phyloP scores from a whole-genome alignment of 2,797 vertebrate genomes.

The Calcarius lapponicus region DNA sequence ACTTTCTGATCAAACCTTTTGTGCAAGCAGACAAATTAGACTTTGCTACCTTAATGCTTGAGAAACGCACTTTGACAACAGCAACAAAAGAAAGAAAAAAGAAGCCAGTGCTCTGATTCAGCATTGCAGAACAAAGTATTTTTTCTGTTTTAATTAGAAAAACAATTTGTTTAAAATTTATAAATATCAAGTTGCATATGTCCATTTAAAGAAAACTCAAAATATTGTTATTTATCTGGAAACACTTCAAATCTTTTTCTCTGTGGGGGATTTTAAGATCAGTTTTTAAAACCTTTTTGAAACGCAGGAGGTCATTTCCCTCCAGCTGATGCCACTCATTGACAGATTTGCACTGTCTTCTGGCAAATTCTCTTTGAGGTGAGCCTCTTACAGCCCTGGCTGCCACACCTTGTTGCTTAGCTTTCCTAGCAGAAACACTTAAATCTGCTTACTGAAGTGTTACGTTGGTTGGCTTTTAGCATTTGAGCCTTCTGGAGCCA shows the following conservation, averaged over 20 bases:
- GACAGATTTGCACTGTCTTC: neutral
- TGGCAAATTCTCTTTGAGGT: neutral
- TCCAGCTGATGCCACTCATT: neutral
- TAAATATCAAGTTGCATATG: neutral
- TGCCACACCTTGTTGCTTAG: neutral
- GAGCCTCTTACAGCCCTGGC: neutral
- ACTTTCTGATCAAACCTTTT: neutral
- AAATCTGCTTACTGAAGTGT: rapidly evolving
- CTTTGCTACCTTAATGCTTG: neutral
- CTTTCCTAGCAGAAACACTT: neutral
- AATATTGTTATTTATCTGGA: neutral
- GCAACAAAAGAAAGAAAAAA: neutral
- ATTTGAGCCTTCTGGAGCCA: neutral
- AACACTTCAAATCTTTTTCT: neutral
- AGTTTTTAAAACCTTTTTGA: neutral
- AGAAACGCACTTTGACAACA: neutral
- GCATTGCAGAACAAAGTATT: neutral
- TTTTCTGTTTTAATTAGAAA: neutral
- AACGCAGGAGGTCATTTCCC: neutral
- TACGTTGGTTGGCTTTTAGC: neutral
- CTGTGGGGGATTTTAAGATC: rapidly evolving
- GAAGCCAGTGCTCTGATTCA: neutral
- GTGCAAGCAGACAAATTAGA: neutral
- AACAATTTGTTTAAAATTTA: neutral
- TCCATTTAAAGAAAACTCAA: neutral